These are phyloP conservation scores for Leptinotarsa defecta DNA, from an alignment of 1,140 invertebrate species.

Conservation along the genomic window DNA sequence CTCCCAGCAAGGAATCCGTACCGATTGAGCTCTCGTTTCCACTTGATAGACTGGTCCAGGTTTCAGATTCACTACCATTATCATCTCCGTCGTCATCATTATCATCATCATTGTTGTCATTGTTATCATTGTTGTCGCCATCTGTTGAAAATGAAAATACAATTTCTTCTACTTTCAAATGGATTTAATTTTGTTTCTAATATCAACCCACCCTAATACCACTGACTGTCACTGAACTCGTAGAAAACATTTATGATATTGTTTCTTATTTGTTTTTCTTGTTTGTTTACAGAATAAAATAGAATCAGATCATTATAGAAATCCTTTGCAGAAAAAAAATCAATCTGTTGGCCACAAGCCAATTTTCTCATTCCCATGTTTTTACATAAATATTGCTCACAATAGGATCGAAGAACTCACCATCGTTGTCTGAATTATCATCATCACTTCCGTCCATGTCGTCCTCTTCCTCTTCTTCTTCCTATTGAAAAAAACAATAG, in stretches of 20 bases:
- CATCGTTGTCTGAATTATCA: conserved; percentile 61
- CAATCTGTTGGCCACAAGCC: conserved; percentile 2
- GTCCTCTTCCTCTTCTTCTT: conserved; percentile 72
- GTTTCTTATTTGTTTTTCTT: too few relatives aligned
- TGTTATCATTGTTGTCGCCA: conserved; percentile 22
- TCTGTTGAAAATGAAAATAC: not conserved
- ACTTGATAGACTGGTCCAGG: conserved; percentile 23
- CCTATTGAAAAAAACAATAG: conserved; percentile 49
- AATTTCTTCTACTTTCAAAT: too few relatives aligned
- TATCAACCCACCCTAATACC: too few relatives aligned
- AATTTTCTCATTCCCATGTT: not conserved
- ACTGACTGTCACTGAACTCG: too few relatives aligned
- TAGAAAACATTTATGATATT: too few relatives aligned
- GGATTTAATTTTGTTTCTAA: too few relatives aligned
- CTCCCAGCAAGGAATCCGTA: conserved; percentile 13
- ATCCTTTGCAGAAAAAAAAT: conserved; percentile 16
- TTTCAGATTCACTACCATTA: conserved; percentile 14
- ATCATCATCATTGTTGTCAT: conserved; percentile 17
- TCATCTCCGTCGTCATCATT: conserved; percentile 13
- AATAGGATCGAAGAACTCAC: conserved; percentile 31
- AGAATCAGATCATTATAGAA: too few relatives aligned
- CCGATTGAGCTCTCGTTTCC: conserved; percentile 12
- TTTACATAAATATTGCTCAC: not conserved
- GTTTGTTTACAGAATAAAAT: too few relatives aligned
- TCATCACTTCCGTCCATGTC: conserved; percentile 61